Evolutionary conservation across 2,797 vertebrate genomes (phyloP).

Genomic region (Cossypha polioptera): DNA sequence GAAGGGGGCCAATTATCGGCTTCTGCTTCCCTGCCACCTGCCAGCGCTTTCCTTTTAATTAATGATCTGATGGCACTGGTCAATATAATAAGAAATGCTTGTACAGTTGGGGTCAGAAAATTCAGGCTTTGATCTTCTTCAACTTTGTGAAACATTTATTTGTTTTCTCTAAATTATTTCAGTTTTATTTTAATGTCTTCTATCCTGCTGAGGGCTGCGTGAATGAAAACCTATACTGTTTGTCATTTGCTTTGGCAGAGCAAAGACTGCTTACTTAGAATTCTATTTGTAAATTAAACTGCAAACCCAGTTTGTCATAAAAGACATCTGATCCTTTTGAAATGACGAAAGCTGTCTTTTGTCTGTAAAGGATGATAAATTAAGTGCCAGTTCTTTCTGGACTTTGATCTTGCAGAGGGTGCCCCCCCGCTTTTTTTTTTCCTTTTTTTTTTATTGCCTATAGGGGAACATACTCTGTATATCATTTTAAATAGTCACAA

Average conservation of each 20-base stretch:
- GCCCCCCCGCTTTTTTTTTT: slow-evolving; percentile 44
- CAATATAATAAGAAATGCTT: slow-evolving; percentile 91
- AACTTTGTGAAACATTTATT: slow-evolving; percentile 88
- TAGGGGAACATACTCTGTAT: slow-evolving; percentile 82
- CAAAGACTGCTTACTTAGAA: slow-evolving; percentile 82
- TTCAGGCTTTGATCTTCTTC: slow-evolving; percentile 84
- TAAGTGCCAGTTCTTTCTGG: slow-evolving; percentile 86
- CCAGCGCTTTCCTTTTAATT: slow-evolving; percentile 95
- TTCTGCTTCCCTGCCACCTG: slow-evolving; percentile 93
- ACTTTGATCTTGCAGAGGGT: slow-evolving; percentile 87
- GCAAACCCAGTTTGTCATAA: slow-evolving; percentile 89
- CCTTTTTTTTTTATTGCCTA: slow-evolving; percentile 76
- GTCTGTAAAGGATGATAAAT: slow-evolving; percentile 92
- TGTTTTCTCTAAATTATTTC: slow-evolving; percentile 85
- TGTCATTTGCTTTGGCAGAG: slow-evolving; percentile 77
- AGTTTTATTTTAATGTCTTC: slow-evolving; percentile 80
- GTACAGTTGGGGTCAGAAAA: slow-evolving; percentile 88
- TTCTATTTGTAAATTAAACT: slow-evolving; percentile 91
- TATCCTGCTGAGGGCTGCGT: slow-evolving; percentile 72
- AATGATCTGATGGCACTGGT: slow-evolving; percentile 91
- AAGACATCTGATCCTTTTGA: slow-evolving; percentile 89
- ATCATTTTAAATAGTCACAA: slow-evolving; percentile 85
- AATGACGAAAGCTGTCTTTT: slow-evolving; percentile 90
- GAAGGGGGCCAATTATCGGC: slow-evolving; percentile 97
- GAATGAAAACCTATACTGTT: slow-evolving; percentile 76